Evolutionary conservation across 2,888 invertebrate species (phyloP).

Genomic region (Aporophyla lueneburgensis): DNA sequence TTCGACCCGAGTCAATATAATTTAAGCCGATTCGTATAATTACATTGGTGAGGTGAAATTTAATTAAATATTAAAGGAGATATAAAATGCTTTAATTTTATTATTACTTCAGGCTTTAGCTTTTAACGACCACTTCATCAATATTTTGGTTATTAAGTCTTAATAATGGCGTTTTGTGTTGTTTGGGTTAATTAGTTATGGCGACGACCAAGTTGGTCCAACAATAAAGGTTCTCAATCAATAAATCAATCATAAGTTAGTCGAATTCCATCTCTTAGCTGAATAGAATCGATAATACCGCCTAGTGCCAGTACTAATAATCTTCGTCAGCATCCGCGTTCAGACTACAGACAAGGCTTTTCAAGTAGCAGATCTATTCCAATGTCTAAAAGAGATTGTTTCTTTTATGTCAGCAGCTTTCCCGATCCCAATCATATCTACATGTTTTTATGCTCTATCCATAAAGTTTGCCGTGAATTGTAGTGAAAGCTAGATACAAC

Average conservation of each 20-base stretch:
- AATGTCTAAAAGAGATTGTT: constrained; percentile 48
- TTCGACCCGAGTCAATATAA: constrained; percentile 60
- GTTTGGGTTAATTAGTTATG: constrained; percentile 20
- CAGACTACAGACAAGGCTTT: constrained; percentile 59
- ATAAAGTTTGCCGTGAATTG: constrained; percentile 49
- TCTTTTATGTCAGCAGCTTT: constrained; percentile 48
- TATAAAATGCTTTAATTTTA: constrained; percentile 41
- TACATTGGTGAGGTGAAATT: constrained; percentile 57
- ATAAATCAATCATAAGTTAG: constrained; percentile 53
- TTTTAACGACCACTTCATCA: constrained; percentile 21
- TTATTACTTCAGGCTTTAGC: constrained; percentile 14
- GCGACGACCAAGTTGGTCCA: constrained; percentile 17
- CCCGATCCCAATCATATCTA: constrained; percentile 50
- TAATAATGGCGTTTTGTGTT: constrained; percentile 4
- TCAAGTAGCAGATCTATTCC: constrained; percentile 47
- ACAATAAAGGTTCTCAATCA: constrained; percentile 19
- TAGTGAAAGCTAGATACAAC: constrained; percentile 47
- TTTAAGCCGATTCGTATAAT: constrained; percentile 66
- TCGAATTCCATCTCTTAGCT: constrained; percentile 28
- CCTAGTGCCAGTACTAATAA: constrained; percentile 25
- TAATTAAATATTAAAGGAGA: constrained; percentile 56
- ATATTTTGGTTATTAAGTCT: constrained; percentile 8
- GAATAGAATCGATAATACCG: constrained; percentile 41
- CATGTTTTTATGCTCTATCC: constrained; percentile 47
- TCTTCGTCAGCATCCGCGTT: constrained; percentile 53